A percentile compares a stretch with the other conserved stretches of the same genome.
These are phyloP conservation scores for Delphinapterus leucas DNA, from an alignment of 2,113 vertebrate genomes.

Conservation along the genomic window DNA sequence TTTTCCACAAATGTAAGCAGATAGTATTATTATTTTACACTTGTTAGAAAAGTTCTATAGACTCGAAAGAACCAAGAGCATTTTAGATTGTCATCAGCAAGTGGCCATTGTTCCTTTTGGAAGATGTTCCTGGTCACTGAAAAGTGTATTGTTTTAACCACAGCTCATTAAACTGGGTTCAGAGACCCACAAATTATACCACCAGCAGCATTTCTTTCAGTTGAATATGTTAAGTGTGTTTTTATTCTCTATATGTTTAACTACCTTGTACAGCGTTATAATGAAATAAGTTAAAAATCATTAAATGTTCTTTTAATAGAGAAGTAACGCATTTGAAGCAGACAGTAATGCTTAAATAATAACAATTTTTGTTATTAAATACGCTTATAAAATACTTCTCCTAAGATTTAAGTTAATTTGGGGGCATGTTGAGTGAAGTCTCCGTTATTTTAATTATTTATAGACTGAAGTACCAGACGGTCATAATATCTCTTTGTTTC, in stretches of 20 bases:
- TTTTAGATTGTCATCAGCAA: slow-evolving; percentile 33
- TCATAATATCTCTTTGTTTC: slow-evolving; percentile 15
- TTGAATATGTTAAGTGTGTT: slow-evolving; percentile 49
- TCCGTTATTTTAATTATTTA: slow-evolving; percentile 60
- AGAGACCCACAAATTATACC: slow-evolving; percentile 59
- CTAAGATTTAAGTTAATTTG: slow-evolving; percentile 51
- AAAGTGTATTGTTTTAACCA: slow-evolving; percentile 58
- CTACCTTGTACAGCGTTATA: slow-evolving; percentile 45
- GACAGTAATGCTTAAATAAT: slow-evolving; percentile 26
- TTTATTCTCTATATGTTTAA: slow-evolving; percentile 35
- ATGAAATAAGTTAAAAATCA: slow-evolving; percentile 26
- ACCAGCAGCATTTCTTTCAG: slow-evolving; percentile 50
- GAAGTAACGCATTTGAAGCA: slow-evolving; percentile 51
- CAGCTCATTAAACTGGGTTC: slow-evolving; percentile 38
- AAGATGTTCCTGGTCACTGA: background rate
- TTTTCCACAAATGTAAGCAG: background rate
- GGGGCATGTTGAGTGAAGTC: background rate
- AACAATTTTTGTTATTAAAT: slow-evolving; percentile 59
- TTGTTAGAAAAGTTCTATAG: background rate
- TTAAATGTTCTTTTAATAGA: slow-evolving; percentile 46
- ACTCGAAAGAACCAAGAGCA: background rate
- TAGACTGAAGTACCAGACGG: background rate
- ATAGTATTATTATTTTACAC: slow-evolving; percentile 18
- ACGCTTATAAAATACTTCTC: slow-evolving; percentile 39
- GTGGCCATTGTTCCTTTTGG: background rate